Conservation (phyloP, 2,888 invertebrate species). For the Meandrusa payeni region DNA sequence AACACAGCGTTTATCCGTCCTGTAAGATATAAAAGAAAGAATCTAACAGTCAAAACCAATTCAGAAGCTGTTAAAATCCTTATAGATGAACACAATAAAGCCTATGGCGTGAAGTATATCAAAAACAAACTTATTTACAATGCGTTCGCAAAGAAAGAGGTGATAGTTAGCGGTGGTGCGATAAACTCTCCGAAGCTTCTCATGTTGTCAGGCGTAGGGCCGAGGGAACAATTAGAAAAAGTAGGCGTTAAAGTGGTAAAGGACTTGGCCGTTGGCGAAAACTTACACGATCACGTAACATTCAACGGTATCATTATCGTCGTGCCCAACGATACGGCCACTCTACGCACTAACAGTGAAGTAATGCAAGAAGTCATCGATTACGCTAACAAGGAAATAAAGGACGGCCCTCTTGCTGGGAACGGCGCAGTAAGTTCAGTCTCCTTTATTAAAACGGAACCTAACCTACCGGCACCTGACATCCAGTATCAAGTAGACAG, state of each 20-base stretch:
- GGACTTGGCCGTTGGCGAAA: slow-evolving; percentile 58
- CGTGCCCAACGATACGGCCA: slow-evolving; percentile 72
- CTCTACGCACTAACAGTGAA: slow-evolving; percentile 55
- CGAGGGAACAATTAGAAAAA: slow-evolving; percentile 44
- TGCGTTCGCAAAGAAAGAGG: slow-evolving; percentile 54
- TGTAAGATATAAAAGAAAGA: slow-evolving; percentile 74
- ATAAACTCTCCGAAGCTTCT: slow-evolving; percentile 57
- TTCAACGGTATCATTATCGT: slow-evolving; percentile 72
- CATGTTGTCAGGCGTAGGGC: slow-evolving; percentile 63
- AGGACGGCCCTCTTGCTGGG: slow-evolving; percentile 71
- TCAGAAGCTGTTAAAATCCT: slow-evolving; percentile 78
- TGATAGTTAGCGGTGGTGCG: slow-evolving; percentile 54
- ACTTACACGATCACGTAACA: slow-evolving; percentile 62
- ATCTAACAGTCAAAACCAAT: slow-evolving; percentile 70
- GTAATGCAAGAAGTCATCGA: slow-evolving; percentile 55
- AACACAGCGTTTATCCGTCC: slow-evolving; percentile 85
- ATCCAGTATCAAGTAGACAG: slow-evolving; percentile 82
- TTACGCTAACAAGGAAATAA: slow-evolving; percentile 49
- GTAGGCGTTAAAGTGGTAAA: slow-evolving; percentile 44
- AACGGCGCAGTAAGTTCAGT: slow-evolving; percentile 78
- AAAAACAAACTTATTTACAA: slow-evolving; percentile 33
- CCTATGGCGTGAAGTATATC: slow-evolving; percentile 51
- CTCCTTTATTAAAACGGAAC: slow-evolving; percentile 78
- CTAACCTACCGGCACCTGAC: slow-evolving; percentile 77
- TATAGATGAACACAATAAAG: slow-evolving; percentile 65